Base-by-base conservation (phyloP, 1,140 invertebrate genomes). In the Camponotus vicinus region DNA sequence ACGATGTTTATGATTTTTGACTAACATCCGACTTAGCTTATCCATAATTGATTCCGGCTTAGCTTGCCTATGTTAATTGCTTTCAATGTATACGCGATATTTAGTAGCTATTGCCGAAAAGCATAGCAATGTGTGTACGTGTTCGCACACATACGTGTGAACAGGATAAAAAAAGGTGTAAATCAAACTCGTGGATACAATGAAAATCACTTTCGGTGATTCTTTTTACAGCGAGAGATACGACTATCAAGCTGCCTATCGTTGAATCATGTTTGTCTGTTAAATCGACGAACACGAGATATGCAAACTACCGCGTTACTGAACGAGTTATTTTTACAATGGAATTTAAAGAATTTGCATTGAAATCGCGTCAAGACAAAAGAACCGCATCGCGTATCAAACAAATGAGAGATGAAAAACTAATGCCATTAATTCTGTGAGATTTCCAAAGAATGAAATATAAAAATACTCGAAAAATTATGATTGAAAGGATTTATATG, bases 41-140 rank as follows among this genome's bases (percentile, higher is more conserved):
- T 3, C n/a, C 63, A 40, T 82, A 27, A 27, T 27, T 27, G 27
- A 27, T 13, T 73, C 40, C 84, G 69, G 61, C 86, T 27, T 27
- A 71, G 45, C 32, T 37, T 5, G 83, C 6, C n/a, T 57, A 40
- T 82, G 88, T 82, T 89, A 89, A 89, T 89, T 89, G 85, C 61
- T 34, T 18, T 32, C 45, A 21, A 49, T 52, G 49, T 52, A 1
- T 18, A 61, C 67, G 57, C 32, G 83, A 77, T 89, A 86, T 86
- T 88, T 73, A 59, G 55, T 49, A 13, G 15, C 45, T 21, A 71
- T 40, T 63, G 57, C 45, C 80, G 63, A 89, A 75, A 89, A 89
- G 52, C 66, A 69, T 88, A 82, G 11, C 70, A 55, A 52, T 27
- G 13, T 37, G n/a, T 63, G 59, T 21, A 66, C 71, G 63, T 34